Percentiles rank a stretch among this genome's conserved stretches.
These are phyloP conservation scores for Scaeva pyrastri DNA, from an alignment of 2,888 invertebrate species.

Conservation along the genomic window DNA sequence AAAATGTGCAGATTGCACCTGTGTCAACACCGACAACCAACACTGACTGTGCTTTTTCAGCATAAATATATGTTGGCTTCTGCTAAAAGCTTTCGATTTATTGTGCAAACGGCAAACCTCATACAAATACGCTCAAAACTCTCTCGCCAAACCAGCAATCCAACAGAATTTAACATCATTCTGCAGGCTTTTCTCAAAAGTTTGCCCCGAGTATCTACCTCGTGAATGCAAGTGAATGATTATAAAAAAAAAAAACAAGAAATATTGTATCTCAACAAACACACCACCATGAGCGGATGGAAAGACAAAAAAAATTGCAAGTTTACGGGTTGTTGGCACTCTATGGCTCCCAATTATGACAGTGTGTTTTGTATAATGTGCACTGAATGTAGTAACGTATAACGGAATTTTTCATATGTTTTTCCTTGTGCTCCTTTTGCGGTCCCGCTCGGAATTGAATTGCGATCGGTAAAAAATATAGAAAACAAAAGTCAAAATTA, in stretches of 20 bases:
- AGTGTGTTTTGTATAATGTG: conserved; percentile 76
- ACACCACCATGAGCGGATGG: conserved; percentile 62
- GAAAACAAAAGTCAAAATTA: conserved; percentile 39
- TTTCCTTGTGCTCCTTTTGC: conserved; percentile 62
- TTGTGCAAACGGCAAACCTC: conserved; percentile 60
- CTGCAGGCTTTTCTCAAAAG: conserved; percentile 74
- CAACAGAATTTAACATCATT: conserved; percentile 70
- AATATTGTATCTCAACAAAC: conserved; percentile 73
- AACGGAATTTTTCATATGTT: conserved; percentile 72
- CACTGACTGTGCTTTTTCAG: conserved; percentile 57
- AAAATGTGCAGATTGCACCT: conserved; percentile 63
- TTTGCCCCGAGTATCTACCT: conserved; percentile 41
- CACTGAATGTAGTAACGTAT: conserved; percentile 73
- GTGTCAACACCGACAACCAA: conserved; percentile 46
- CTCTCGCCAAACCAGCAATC: conserved; percentile 64
- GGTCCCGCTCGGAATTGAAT: conserved; percentile 54
- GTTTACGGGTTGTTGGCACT: conserved; percentile 76
- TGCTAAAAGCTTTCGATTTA: conserved; percentile 54
- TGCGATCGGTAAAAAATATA: conserved; percentile 31
- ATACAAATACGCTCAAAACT: conserved; percentile 57
- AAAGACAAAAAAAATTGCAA: conserved; percentile 69
- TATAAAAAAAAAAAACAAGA: conserved; percentile 56
- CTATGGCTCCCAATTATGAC: conserved; percentile 74
- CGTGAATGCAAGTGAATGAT: conserved; percentile 26
- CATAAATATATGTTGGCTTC: conserved; percentile 61